phyloP scores from a whole-genome alignment of 1,140 invertebrate species.

The Antheraea pernyi region DNA sequence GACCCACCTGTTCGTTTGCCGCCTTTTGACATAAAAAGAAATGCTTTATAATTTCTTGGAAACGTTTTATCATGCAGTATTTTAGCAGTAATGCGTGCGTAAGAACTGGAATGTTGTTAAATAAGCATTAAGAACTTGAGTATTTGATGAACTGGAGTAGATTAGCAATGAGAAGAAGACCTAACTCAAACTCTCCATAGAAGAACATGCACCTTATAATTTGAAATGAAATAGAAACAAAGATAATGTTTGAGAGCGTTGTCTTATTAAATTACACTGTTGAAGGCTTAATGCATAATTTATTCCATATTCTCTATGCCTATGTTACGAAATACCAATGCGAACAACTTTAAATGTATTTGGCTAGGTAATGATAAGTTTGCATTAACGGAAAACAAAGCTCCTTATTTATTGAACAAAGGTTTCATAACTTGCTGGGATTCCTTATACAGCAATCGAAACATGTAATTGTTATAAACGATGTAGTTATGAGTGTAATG shows the following conservation, averaged over 20 bases:
- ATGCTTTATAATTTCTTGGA: too few species aligned
- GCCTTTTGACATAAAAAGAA: too few species aligned
- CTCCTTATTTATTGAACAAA: not conserved
- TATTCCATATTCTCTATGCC: not conserved
- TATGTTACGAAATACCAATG: not conserved
- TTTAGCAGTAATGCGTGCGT: too few species aligned
- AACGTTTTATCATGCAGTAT: too few species aligned
- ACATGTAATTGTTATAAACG: not conserved
- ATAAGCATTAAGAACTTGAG: not conserved
- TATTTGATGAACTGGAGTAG: not conserved
- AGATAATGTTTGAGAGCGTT: not conserved
- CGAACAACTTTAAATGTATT: not conserved
- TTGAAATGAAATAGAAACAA: not conserved
- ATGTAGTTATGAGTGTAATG: not conserved
- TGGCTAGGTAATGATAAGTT: not conserved
- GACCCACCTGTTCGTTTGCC: too few species aligned
- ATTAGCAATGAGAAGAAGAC: not conserved
- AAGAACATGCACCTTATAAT: not conserved
- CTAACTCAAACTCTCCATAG: not conserved
- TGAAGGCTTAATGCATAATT: not conserved
- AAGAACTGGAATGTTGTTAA: too few species aligned
- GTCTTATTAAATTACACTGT: not conserved
- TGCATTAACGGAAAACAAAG: not conserved
- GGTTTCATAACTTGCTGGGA: not conserved
- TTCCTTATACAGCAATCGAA: not conserved